Conservation (phyloP, 2,113 vertebrate species). For the Lagopus muta region DNA sequence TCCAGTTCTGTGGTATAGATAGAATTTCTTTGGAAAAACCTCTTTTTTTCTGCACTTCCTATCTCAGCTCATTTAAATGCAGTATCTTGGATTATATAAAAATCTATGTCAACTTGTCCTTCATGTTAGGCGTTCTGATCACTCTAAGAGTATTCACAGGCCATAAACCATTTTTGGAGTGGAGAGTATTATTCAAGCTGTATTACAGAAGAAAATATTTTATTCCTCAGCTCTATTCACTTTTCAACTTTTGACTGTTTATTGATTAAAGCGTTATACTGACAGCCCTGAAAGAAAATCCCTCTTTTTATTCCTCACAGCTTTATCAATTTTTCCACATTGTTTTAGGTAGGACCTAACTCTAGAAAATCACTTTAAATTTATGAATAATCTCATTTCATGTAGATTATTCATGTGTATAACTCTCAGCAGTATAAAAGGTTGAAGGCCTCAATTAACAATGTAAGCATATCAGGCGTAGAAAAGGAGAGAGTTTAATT, state of each 20-base stretch:
- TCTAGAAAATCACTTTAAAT: not conserved
- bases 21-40: conserved; percentile 12
- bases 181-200: conserved; percentile 37
- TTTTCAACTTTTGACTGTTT: not conserved
- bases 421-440: not conserved
- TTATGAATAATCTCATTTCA: not conserved
- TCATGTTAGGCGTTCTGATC: conserved; percentile 21
- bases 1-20: not conserved
- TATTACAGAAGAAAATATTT: conserved; percentile 48
- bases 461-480: not conserved
- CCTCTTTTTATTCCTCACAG: conserved; percentile 9
- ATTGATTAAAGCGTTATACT: not conserved
- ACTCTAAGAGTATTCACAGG: conserved; percentile 20
- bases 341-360: not conserved
- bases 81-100: conserved; percentile 48
- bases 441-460: not conserved
- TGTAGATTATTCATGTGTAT: not conserved
- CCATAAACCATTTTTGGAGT: conserved; percentile 8
- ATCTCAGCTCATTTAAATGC: not conserved
- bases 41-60: not conserved
- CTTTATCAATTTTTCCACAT: not conserved
- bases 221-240: conserved; percentile 49
- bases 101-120: conserved; percentile 42
- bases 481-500: not conserved
- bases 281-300: not conserved